A percentile compares a stretch with the other conserved stretches of the same genome.
These are phyloP conservation scores for Brachionus angularis DNA, from an alignment of 1,140 invertebrate species.

Conservation along the genomic window DNA sequence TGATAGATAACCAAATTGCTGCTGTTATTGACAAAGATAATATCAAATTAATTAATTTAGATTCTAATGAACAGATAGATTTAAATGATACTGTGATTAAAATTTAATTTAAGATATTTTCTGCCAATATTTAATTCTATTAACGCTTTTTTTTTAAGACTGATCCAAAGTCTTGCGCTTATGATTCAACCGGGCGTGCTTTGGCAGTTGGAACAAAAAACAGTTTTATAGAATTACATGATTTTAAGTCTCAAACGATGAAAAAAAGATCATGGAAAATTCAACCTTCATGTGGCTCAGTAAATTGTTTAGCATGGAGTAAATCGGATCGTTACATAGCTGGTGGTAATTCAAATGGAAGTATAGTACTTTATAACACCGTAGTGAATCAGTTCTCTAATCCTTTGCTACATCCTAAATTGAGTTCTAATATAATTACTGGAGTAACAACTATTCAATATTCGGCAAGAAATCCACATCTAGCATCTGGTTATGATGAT, in stretches of 20 bases:
- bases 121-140: too few species aligned
- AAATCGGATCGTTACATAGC: slow-evolving; percentile 17
- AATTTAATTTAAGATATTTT: neutral
- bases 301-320: slow-evolving; percentile 22
- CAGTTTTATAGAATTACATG: slow-evolving; percentile 17
- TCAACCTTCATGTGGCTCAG: neutral
- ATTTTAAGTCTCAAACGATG: slow-evolving; percentile 3
- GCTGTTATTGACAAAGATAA: slow-evolving; percentile 9
- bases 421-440: neutral
- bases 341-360: slow-evolving; percentile 6
- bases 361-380: neutral
- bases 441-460: neutral
- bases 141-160: neutral
- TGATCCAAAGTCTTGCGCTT: slow-evolving; percentile 6
- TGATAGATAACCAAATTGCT: neutral
- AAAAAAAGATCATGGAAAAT: slow-evolving; percentile 31
- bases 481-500: slow-evolving; percentile 27
- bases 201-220: slow-evolving; percentile 27
- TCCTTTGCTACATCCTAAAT: slow-evolving; percentile 7
- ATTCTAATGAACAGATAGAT: neutral
- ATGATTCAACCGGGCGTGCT: neutral
- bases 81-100: neutral
- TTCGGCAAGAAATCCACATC: slow-evolving; percentile 13
- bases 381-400: neutral
- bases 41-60: slow-evolving; percentile 9